Evolutionary conservation across 2,888 invertebrate species (phyloP), one percentile per base, ranked within the genome.

Genomic region (Synanthedon andrenaeformis): DNA sequence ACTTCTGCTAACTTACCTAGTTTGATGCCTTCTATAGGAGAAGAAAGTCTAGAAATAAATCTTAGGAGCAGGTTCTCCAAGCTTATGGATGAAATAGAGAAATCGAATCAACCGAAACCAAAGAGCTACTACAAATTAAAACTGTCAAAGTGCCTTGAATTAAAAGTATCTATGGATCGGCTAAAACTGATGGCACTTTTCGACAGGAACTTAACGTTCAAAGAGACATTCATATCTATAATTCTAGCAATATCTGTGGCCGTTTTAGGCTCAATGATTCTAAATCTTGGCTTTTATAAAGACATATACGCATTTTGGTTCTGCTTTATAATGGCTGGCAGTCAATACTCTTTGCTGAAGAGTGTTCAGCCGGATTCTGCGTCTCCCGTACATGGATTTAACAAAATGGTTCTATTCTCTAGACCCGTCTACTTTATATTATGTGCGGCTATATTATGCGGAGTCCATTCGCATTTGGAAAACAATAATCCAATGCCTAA

Each of bases 291-390:
- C 52, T 94, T 97, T 76, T 99, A 96, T 83, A 92, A 92, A 65
- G 99, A 99, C 76, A 91, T 98, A 53, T 94, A 93, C 67, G 95
- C 98, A 13, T 96, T 99, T 76, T 89, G 97, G 71, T 97, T 99
- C 79, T 98, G 98, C 83, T 95, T 98, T 65, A 96, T 98, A n/a
- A 96, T 98, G 66, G 99, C 99, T 1, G 94, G 97, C 13, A 97
- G 98, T 69, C 99, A 99, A 79, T 99, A 99, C 80, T 98, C 97
- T 0, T 85, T 99, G 61, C 83, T 98, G 59, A 99, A 98, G 85
- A 98, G 98, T 62, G 99, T 99, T 1, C 99, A 99, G 72, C 99
- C 99, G 0, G 99, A 99, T 80, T 97, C 99, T 0, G 95, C 99
- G 0, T 99, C 99, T 2, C 99, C 99, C 0, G 97, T 98, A 45